Base-by-base conservation (phyloP, 2,113 vertebrate genomes). In the Gasterosteus aculeatus region DNA sequence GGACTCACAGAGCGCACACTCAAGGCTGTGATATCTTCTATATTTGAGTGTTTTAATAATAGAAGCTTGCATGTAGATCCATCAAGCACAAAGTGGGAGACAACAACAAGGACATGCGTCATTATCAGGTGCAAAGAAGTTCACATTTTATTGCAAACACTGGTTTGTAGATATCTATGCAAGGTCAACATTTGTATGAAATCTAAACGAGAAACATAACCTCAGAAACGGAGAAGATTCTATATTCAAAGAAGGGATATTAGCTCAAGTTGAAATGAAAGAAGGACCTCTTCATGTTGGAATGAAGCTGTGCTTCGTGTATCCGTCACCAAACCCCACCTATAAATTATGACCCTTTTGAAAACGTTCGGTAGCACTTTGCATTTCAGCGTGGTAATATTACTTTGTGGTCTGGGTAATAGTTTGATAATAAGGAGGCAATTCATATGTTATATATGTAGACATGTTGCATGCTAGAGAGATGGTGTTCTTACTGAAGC, bases 241-340 rank as follows among this genome's bases (percentile, higher is more conserved):
- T 46, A 26, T 26, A 26, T 26, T 26, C 22, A 26, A 26, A 1
- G 44, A 33, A 11, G 26, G 62, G 42, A 49, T 3, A 46, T 33
- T 47, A 65, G 15, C 33, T 49, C 29, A 39, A 4, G 14, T 53
- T 53, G 22, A 39, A 67, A 75, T 67, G 42, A 54, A 29, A 63
- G n/a, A 51, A 59, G 54, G 2, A 56, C 4, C 10, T 8, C 15
- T 14, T 4, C 19, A 6, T 18, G 41, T n/a, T 35, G 33, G 60
- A 18, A 57, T 57, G 29, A 38, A 46, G 26, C 1, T 47, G 53
- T 10, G 44, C 10, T n/a, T 58, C 42, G 5, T 19, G 0, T 2
- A 41, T 16, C 14, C 10, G 3, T 12, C 35, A 9, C 11, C 19
- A 8, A 6, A 26, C 5, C 14, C 18, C 7, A 19, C 6, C 57